These are phyloP conservation scores for Chymomyza fuscimana DNA, from an alignment of 2,888 invertebrate genomes.

Conservation along the genomic window DNA sequence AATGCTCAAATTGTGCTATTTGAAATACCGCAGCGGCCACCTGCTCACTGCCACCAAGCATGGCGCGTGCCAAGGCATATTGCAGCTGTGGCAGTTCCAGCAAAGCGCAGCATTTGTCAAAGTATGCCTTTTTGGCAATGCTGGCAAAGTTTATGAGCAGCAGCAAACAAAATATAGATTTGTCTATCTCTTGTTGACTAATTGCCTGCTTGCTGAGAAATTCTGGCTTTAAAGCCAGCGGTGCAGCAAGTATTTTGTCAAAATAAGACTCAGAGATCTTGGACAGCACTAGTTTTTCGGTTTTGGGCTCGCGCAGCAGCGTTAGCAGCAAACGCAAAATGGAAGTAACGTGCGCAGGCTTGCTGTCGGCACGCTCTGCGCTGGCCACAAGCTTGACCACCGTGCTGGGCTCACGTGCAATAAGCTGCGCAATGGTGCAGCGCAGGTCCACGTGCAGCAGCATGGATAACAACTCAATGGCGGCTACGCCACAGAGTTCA, in stretches of 20 bases:
- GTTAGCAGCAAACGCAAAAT: slow-evolving; percentile 69
- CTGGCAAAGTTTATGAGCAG: slow-evolving; percentile 76
- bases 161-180: slow-evolving; percentile 71
- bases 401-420: slow-evolving; percentile 66
- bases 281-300: slow-evolving; percentile 76
- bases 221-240: slow-evolving; percentile 65
- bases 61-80: slow-evolving; percentile 75
- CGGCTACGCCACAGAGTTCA: slow-evolving; percentile 70
- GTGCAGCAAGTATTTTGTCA: slow-evolving; percentile 75
- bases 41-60: slow-evolving; percentile 68
- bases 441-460: slow-evolving; percentile 64
- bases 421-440: slow-evolving; percentile 54
- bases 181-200: slow-evolving; percentile 67
- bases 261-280: slow-evolving; percentile 78
- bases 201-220: slow-evolving; percentile 53
- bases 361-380: slow-evolving; percentile 70
- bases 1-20: slow-evolving; percentile 76
- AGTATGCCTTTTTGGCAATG: slow-evolving; percentile 77
- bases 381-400: slow-evolving; percentile 68
- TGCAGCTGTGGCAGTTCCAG: slow-evolving; percentile 75
- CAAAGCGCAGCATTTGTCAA: slow-evolving; percentile 74
- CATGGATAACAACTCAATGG: slow-evolving; percentile 67
- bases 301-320: slow-evolving; percentile 72
- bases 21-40: slow-evolving; percentile 75
- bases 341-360: slow-evolving; percentile 63